A percentile compares a stretch with the other conserved stretches of the same genome.
These are phyloP conservation scores for Antigone vipio DNA, from an alignment of 2,113 vertebrate genomes.

Conservation along the genomic window DNA sequence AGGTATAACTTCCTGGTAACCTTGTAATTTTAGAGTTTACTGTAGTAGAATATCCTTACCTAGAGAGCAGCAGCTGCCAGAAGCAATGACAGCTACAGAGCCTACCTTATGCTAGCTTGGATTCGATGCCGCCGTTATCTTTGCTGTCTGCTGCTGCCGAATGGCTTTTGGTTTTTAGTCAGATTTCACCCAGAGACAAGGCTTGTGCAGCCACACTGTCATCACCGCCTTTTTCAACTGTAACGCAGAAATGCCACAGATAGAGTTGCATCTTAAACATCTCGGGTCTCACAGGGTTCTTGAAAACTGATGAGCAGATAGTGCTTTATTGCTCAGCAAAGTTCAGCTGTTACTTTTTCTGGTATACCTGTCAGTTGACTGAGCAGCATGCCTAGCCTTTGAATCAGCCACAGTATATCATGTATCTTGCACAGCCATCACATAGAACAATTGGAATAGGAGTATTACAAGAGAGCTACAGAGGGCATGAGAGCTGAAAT, in stretches of 20 bases:
- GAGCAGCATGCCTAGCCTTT: not conserved
- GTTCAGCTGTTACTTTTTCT: not conserved
- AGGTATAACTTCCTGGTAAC: not conserved
- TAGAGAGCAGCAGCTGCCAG: not conserved
- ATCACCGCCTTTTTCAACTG: not conserved
- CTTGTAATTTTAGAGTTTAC: not conserved
- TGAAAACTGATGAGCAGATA: not conserved
- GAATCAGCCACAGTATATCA: not conserved
- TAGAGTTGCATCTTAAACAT: not conserved
- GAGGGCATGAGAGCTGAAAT: not conserved
- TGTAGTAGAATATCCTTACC: not conserved
- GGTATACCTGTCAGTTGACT: not conserved
- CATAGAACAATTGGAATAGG: not conserved
- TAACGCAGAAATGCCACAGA: not conserved
- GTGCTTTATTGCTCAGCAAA: not conserved
- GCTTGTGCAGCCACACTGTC: not conserved
- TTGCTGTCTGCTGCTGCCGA: not conserved
- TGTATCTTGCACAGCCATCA: not conserved
- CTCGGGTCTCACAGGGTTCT: not conserved
- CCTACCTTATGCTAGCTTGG: not conserved
- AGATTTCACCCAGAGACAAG: not conserved
- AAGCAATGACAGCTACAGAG: not conserved
- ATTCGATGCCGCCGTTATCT: not conserved
- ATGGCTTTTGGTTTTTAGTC: not conserved
- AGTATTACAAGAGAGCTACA: not conserved